These are phyloP conservation scores for Suncus etruscus DNA, from an alignment of 2,113 vertebrate genomes.

Conservation along the genomic window DNA sequence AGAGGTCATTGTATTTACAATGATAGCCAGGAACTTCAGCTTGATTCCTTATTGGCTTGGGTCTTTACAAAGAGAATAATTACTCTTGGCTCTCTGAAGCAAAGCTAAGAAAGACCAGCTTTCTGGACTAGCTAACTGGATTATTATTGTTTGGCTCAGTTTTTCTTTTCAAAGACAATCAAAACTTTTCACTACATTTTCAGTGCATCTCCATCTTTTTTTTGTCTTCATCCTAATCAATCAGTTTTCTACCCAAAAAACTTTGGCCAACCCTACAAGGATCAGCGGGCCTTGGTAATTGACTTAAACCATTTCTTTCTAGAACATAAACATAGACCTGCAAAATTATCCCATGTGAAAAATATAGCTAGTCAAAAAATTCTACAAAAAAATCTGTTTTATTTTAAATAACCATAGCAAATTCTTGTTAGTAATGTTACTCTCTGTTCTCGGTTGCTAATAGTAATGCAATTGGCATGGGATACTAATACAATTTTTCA, in stretches of 20 bases:
- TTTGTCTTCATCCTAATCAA: constrained; percentile 65
- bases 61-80: constrained; percentile 82
- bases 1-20: constrained; percentile 41
- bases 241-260: constrained; percentile 69
- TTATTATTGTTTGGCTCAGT: constrained; percentile 74
- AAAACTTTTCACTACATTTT: constrained; percentile 74
- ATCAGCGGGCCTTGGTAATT: constrained; percentile 59
- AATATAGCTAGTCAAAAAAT: constrained; percentile 4
- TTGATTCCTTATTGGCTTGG: constrained; percentile 67
- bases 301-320: neutral
- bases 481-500: constrained; percentile 33
- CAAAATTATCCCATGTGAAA: constrained; percentile 28
- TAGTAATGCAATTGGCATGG: constrained; percentile 16
- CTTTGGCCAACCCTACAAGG: constrained; percentile 53
- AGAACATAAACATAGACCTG: constrained; percentile 36
- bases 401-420: constrained; percentile 42
- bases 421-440: neutral
- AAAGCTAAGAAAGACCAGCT: constrained; percentile 81
- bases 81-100: constrained; percentile 77
- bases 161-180: constrained; percentile 69
- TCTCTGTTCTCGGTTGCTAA: neutral
- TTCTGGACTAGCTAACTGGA: constrained; percentile 83
- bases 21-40: constrained; percentile 52
- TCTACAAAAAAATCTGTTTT: constrained; percentile 25
- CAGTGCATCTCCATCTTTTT: constrained; percentile 68